Base-by-base conservation (phyloP, 2,113 vertebrate species). In the Madoqua kirkii region DNA sequence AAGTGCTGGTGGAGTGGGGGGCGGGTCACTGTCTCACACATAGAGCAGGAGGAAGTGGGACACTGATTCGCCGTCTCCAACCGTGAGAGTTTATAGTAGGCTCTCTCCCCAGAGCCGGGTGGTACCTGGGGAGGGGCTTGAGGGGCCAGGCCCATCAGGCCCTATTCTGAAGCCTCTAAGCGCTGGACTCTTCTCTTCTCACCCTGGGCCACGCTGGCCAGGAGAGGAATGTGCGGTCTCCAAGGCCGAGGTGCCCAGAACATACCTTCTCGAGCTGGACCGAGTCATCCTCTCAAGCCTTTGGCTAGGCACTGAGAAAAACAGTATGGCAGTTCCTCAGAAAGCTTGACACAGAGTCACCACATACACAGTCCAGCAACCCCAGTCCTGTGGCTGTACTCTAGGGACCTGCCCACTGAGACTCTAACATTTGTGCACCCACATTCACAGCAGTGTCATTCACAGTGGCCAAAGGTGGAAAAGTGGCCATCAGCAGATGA, bases 91-190 rank as follows among this genome's bases (percentile, higher is more conserved):
- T 62, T 36, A 52, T 6, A 25, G 7, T 10, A 67, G 45, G 13
- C 54, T 59, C 50, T 52, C 60, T 95, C n/a, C 48, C 40, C n/a
- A 9, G 33, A 67, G 19, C 87, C 45, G 16, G 19, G 15, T 88
- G 83, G 2, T 6, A 7, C 33, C 3, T 1, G 31, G 21, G 57
- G 67, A 55, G 78, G 3, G 6, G 4, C 6, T 5, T 29, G 0
- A 10, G 55, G 21, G 43, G 12, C 25, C 45, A 16, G 40, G 7
- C n/a, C 0, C 0, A 14, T 0, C 3, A 31, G 33, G 50, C 40
- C n/a, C 91, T 55, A 29, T 19, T 83, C 43, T 43, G 36, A 89
- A 12, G 5, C 11, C 40, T 52, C 48, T 74, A 6, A 29, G 60
- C 40, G 62, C 23, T 59, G 71, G 25, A 62, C 76, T 36, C 29